Evolutionary conservation across 1,140 invertebrate genomes (phyloP), one percentile per base, ranked within the genome.

Genomic region (Ooceraea biroi): DNA sequence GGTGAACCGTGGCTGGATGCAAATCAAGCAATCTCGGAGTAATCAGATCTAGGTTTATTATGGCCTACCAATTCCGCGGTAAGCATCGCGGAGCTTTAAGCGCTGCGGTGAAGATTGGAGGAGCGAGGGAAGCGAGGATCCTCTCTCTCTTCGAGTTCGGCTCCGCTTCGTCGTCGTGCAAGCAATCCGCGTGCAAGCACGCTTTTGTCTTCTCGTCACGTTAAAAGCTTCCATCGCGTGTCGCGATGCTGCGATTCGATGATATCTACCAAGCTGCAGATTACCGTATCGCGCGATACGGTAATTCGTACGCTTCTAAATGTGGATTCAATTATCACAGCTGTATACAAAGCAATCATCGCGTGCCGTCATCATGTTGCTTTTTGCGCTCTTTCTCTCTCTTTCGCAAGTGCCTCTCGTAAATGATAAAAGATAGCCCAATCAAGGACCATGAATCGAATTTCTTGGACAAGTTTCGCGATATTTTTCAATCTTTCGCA

Each of bases 21-120:
- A 90, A 90, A 90, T 90, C 83, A 83, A 84, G 85, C 88, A 88
- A 90, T 90, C 73, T 69, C 61, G n/a, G 19, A 69, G 78, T 90
- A 90, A 90, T 90, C 88, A 85, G 87, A 89, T 90, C 88, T 61
- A 55, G 77, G 63, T 88, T 83, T 88, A 89, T 89, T 88, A 89
- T 72, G 77, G 88, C 72, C 60, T 80, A 84, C 77, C 71, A 73
- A 83, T 74, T 83, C 19, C 30, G 69, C 61, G 84, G 69, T 82
- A 83, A 83, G 69, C 60, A 65, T 76, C 71, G 61, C 44, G 58
- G 25, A 72, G 63, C 78, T 72, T 73, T 85, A 83, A 85, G 50
- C 71, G 72, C 69, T 52, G 44, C 22, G 25, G 58, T 82, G 77
- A 65, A 74, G 69, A 85, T 85, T 73, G 78, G 66, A 44, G 82